Base-by-base conservation (phyloP, 2,888 invertebrate genomes). In the Chalcis sispes region DNA sequence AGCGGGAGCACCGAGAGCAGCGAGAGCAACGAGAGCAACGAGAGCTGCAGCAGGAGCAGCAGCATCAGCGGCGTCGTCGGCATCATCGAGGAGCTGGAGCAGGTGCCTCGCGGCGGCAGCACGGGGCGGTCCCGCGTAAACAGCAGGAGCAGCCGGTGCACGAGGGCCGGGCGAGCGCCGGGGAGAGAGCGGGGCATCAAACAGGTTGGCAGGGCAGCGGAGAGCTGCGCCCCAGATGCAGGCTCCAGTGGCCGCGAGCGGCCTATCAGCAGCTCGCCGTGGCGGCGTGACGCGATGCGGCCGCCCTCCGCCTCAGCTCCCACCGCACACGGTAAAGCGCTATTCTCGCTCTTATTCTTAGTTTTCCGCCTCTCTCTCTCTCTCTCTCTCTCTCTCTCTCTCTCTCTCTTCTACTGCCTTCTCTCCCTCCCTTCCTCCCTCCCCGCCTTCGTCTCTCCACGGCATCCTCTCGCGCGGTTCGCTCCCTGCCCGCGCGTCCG, bases 201-300 rank as follows among this genome's bases (percentile, higher is more conserved):
- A 32, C 5, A n/a, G n/a, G n/a, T n/a, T n/a, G n/a, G n/a, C n/a
- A n/a, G n/a, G 2, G 8, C 13, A n/a, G n/a, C 40, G 87, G 77
- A 78, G 80, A 82, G 83, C 85, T 84, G 81, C 82, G 81, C 84
- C 82, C 86, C 87, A 87, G 87, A 88, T 88, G 88, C 86, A 84
- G 85, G 85, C 42, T 83, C 85, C 85, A 83, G 84, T 84, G 84
- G 85, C 82, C 61, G 42, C 66, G 66, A 54, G 66, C 27, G 8
- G 25, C 48, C 25, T 32, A 7, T 40, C 62, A 29, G 59, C 61
- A 54, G 69, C 58, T n/a, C 59, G 40, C 83, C 83, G 87, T 85
- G 86, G 88, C 84, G 87, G 87, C 88, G 88, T 88, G 88, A 88
- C 88, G 87, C 87, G 87, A 87, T 88, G 88, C 88, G 87, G 86